Percentiles rank a stretch among this genome's conserved stretches.
Evolutionary conservation across 2,113 vertebrate species (phyloP).

Genomic region (Anolis sagrei): DNA sequence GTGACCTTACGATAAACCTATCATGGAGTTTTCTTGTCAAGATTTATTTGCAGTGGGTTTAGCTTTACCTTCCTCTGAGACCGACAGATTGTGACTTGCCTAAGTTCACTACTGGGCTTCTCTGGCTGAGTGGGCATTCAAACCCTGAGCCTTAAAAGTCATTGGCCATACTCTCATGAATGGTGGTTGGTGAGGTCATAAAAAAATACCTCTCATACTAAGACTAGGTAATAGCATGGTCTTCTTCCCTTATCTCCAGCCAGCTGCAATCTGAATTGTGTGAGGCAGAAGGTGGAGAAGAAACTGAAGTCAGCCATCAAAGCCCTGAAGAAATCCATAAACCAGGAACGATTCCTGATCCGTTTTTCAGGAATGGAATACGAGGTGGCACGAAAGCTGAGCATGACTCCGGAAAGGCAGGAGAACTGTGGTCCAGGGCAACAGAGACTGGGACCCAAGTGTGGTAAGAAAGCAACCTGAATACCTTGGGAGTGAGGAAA

Average conservation of each 20-base stretch:
- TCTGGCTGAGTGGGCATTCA: too few relatives aligned
- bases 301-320: conserved; percentile 93
- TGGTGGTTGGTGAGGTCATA: neutral
- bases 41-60: too few relatives aligned
- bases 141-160: too few relatives aligned
- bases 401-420: conserved; percentile 70
- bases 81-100: too few relatives aligned
- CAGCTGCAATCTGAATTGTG: conserved; percentile 89
- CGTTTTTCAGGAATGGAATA: conserved; percentile 93
- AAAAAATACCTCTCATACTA: neutral
- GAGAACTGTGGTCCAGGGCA: conserved; percentile 87
- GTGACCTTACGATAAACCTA: too few relatives aligned
- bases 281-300: conserved; percentile 91
- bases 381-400: conserved; percentile 91
- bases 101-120: too few relatives aligned
- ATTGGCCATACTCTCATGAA: neutral
- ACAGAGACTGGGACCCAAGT: conserved; percentile 86
- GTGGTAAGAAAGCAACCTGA: conserved; percentile 86
- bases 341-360: conserved; percentile 96
- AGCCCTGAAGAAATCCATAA: conserved; percentile 96
- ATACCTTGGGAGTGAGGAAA: neutral
- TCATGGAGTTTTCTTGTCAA: too few relatives aligned
- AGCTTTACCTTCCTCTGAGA: too few relatives aligned
- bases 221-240: neutral
- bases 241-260: conserved; percentile 57